Conservation (phyloP, 35 echinoderm and acorn worm species). For the Apostichopus japonicus region DNA sequence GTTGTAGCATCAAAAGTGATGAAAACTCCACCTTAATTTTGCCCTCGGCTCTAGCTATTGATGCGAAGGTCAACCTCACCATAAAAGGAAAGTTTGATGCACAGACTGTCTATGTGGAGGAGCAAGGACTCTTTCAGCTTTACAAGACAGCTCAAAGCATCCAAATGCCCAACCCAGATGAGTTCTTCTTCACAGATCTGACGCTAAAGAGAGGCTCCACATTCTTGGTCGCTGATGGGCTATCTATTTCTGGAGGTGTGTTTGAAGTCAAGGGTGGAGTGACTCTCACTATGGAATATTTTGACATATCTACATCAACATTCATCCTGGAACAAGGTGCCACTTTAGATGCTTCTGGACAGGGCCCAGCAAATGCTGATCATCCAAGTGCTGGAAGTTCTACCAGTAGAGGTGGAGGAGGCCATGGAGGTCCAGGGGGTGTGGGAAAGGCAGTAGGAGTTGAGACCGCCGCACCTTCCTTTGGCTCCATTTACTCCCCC, state of each 20-base stretch:
- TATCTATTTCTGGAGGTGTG: slow-evolving; percentile 58
- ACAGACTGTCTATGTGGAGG: slow-evolving; percentile 68
- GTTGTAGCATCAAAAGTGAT: slow-evolving; percentile 61
- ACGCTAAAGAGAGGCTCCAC: slow-evolving; percentile 63
- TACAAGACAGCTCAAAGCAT: slow-evolving; percentile 21
- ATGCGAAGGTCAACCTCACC: slow-evolving; percentile 57
- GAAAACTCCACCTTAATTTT: slow-evolving; percentile 56
- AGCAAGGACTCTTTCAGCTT: slow-evolving; percentile 52
- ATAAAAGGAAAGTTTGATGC: slow-evolving; percentile 65
- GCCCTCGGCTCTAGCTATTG: slow-evolving; percentile 62
- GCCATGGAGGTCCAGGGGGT: slow-evolving; percentile 81
- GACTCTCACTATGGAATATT: slow-evolving; percentile 61
- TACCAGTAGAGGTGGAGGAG: slow-evolving; percentile 68
- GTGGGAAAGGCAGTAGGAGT: slow-evolving; percentile 29
- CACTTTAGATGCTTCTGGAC: slow-evolving; percentile 65
- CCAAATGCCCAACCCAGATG: slow-evolving; percentile 34
- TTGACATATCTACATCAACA: slow-evolving; percentile 53
- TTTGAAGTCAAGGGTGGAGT: slow-evolving; percentile 80
- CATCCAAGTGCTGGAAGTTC: slow-evolving; percentile 58
- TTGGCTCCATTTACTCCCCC: slow-evolving; percentile 83
- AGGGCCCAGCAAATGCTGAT: slow-evolving; percentile 22
- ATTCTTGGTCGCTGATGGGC: slow-evolving; percentile 43
- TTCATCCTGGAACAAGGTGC: slow-evolving; percentile 77
- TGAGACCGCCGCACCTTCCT: slow-evolving; percentile 56
- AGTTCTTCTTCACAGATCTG: slow-evolving; percentile 71